Base-by-base conservation (phyloP, 1,140 invertebrate genomes). In the Orussus abietinus region DNA sequence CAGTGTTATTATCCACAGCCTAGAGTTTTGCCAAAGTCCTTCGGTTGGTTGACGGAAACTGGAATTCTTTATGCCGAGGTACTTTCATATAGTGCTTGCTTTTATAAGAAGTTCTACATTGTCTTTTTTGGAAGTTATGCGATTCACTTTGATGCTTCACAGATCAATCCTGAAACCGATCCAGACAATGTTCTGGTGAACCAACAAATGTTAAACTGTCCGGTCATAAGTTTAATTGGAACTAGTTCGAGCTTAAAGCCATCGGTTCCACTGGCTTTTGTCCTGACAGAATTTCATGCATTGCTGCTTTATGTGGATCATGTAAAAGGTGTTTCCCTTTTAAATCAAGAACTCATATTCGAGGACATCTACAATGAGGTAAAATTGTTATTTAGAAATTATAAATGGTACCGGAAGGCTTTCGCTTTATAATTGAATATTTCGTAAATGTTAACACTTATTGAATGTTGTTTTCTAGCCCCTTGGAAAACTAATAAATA, bases 251-350 rank as follows among this genome's bases (percentile, higher is more conserved):
- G 51, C 1, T 9, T 7, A 1, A 10, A 49, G 37, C 42, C 47
- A 7, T 44, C 64, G 17, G 74, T 77, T 7, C 91, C 92, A 0
- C 67, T 87, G 4, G 78, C 85, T 0, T 86, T 96, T 59, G 83
- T 91, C 3, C 63, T 95, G 10, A 96, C 92, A 1, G 85, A 96
- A 65, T 96, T 94, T 71, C 93, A 98, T 69, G 83, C 85, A 7
- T 62, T 96, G 7, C 70, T 96, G 1, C 78, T 94, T 18, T 96
- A 90, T 63, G 73, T 79, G 3, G 85, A 94, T 66, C 83, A 83
- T 42, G 80, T 96, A 1, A 88, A 87, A 66, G 91, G 84, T 3
- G 76, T 96, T 22, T 95, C 88, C 38, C 67, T 90, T 5, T 71
- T 96, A 2, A 94, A 92, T 72, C 81, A 92, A 54, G 84, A 94